These are phyloP conservation scores for Neolamprologus tretocephalus DNA, from an alignment of 2,113 vertebrate species.

Conservation along the genomic window DNA sequence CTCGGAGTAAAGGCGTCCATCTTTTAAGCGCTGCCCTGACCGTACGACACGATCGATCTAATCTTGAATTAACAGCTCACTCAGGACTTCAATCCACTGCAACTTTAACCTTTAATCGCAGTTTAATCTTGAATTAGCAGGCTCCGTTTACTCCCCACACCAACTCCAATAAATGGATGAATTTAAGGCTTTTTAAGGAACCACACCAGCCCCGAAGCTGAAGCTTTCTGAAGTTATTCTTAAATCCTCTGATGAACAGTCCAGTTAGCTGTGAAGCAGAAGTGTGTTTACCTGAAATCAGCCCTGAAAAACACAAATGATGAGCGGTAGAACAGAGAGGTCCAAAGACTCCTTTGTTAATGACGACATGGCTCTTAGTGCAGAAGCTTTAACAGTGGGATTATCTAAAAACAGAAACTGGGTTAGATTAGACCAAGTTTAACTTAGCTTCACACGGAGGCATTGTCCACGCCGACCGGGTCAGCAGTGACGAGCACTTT, in stretches of 20 bases:
- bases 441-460: background rate
- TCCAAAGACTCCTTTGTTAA: background rate
- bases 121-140: background rate
- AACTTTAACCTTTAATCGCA: background rate
- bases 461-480: background rate
- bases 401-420: background rate
- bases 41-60: accelerated
- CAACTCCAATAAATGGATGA: background rate
- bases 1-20: background rate
- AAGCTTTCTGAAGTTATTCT: background rate
- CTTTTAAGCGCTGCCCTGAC: accelerated
- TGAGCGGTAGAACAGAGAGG: background rate
- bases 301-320: background rate
- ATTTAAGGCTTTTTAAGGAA: background rate
- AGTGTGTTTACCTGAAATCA: background rate
- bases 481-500: background rate
- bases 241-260: background rate
- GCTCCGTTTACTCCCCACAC: background rate
- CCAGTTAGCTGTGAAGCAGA: background rate
- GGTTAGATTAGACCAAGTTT: background rate
- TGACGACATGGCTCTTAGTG: background rate
- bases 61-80: background rate
- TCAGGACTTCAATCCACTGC: background rate
- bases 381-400: background rate
- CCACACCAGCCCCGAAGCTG: background rate